A percentile compares a stretch with the other conserved stretches of the same genome.
phyloP scores from a whole-genome alignment of 2,797 vertebrate species.

The Nothura maculosa region DNA sequence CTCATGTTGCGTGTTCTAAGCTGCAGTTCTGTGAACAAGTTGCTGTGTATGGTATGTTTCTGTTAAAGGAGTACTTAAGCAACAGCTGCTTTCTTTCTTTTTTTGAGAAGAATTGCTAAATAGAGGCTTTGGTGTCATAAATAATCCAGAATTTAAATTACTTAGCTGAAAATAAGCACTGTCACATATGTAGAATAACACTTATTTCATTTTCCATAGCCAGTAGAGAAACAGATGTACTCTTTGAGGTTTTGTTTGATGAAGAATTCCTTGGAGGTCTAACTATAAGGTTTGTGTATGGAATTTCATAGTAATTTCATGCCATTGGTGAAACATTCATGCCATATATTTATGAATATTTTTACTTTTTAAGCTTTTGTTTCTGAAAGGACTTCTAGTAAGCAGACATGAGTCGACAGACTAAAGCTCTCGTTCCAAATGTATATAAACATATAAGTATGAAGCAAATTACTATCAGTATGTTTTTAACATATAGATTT shows the following conservation, averaged over 20 bases:
- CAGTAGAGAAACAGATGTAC: slow-evolving; percentile 92
- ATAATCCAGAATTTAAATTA: not conserved
- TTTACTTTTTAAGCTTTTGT: not conserved
- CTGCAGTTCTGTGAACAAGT: not conserved
- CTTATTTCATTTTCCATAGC: slow-evolving; percentile 80
- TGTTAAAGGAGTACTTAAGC: not conserved
- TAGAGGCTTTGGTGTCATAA: not conserved
- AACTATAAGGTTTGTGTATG: slow-evolving; percentile 89
- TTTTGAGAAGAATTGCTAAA: not conserved
- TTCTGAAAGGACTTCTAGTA: not conserved
- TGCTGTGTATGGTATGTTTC: not conserved
- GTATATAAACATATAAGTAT: not conserved
- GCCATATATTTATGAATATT: not conserved
- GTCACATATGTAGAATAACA: not conserved
- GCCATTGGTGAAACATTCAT: not conserved
- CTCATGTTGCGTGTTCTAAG: not conserved
- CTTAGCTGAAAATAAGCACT: not conserved
- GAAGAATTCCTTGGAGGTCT: slow-evolving; percentile 96
- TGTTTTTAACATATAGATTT: not conserved
- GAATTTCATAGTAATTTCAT: not conserved
- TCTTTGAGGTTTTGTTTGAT: slow-evolving; percentile 97
- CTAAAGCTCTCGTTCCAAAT: not conserved
- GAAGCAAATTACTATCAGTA: not conserved
- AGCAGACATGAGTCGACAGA: not conserved
- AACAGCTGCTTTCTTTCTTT: not conserved